Base-by-base conservation (phyloP, 2,113 vertebrate genomes). In the Myxocyprinus asiaticus region DNA sequence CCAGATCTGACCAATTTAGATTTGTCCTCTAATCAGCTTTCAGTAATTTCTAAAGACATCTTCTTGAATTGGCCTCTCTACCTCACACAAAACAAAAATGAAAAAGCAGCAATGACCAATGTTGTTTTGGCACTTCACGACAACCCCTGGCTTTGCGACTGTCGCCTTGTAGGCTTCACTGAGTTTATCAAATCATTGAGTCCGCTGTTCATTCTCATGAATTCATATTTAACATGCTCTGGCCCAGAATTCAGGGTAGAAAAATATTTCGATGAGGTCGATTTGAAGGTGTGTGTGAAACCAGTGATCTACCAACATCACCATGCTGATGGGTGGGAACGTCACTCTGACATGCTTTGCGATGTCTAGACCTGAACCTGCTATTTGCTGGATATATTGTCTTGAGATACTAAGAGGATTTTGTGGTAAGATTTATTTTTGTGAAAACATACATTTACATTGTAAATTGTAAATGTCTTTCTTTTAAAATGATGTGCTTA, bases 91-190 rank as follows among this genome's bases (percentile, higher is more conserved):
- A 63, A 0, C 4, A 89, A 86, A 4, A 89, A 86, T 75, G 78
- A 77, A 7, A 77, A 74, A 4, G 86, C 83, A 59, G 50, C 56
- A 4, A 9, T 75, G 59, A 82, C 94, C 43, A 94, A 93, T 0
- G 89, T 90, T 0, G 94, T 97, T 3, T 80, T 98, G 73, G 94
- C 95, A 0, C 91, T 98, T 15, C 94, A 98, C 4, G 90, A 94
- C 82, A 98, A 98, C 45, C 93, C 94, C 0, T 98, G 96, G 95
- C 88, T 95, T 0, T 98, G 96, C 3, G 95, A 98, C 89, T 98
- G 96, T 73, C 94, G 93, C 5, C 89, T 98, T 56, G 90, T 90
- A 33, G 95, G 95, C n/a, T 94, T 97, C 47, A 93, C 95, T 65
- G 93, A 95, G 79, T 96, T 98, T 80, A 88, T 95, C 82, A 93